Conservation (phyloP, 2,113 vertebrate species). For the Hymenochirus boettgeri region DNA sequence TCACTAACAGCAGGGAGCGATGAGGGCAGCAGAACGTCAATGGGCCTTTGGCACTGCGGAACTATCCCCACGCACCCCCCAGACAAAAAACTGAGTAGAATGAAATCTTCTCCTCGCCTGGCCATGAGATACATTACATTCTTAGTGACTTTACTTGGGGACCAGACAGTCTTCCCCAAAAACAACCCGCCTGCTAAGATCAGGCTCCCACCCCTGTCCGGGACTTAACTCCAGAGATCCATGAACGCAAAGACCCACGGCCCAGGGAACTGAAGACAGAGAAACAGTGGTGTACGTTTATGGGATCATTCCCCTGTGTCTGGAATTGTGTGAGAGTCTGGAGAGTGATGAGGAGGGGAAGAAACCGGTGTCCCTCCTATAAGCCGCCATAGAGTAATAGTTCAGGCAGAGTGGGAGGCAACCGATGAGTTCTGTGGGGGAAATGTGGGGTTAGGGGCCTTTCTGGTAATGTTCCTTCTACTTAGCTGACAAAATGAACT, state of each 20-base stretch:
- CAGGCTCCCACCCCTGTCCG: constrained; percentile 6
- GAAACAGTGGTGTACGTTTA: constrained; percentile 37
- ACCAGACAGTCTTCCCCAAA: constrained; percentile 58
- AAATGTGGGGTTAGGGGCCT: background rate
- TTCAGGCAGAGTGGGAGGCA: background rate
- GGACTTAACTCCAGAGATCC: background rate
- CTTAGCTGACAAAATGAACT: too few species aligned
- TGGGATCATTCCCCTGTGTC: constrained; percentile 44
- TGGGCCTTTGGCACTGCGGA: constrained; percentile 85
- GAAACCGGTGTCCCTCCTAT: background rate
- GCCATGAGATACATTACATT: constrained; percentile 88
- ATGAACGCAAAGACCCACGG: constrained; percentile 26
- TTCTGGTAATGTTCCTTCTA: too few species aligned
- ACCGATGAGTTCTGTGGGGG: constrained; percentile 5
- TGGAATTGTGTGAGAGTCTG: constrained; percentile 30
- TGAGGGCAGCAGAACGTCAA: constrained; percentile 89
- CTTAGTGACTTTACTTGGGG: constrained; percentile 75
- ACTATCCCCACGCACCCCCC: constrained; percentile 86
- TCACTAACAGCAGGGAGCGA: constrained; percentile 87
- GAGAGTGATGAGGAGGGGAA: constrained; percentile 29
- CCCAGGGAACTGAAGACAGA: constrained; percentile 18
- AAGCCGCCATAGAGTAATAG: constrained; percentile 8
- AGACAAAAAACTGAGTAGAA: constrained; percentile 87
- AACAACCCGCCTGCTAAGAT: constrained; percentile 24
- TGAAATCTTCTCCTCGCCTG: constrained; percentile 83